Conservation (phyloP, 2,113 vertebrate species). For the Notiomystis cincta region DNA sequence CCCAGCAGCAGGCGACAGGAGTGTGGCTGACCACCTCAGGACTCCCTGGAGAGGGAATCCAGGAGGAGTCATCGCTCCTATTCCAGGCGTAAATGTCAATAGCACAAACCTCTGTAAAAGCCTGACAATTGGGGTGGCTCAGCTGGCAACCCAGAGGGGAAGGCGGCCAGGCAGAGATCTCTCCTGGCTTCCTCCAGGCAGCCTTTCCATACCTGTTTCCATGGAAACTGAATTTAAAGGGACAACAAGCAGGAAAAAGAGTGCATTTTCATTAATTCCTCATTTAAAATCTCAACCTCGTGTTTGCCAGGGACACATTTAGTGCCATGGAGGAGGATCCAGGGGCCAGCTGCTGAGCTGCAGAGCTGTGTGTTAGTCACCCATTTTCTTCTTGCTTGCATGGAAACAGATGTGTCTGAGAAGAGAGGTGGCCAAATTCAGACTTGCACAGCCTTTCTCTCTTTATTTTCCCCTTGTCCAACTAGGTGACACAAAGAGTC, state of each 20-base stretch:
- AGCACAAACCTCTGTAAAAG: neutral
- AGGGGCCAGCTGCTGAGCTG: neutral
- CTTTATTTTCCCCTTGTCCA: neutral
- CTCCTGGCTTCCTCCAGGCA: neutral
- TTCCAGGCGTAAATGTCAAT: neutral
- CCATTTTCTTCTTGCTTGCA: neutral
- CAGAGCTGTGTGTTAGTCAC: neutral
- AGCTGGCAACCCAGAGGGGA: neutral
- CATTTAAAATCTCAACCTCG: constrained; percentile 12
- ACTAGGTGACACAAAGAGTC: neutral
- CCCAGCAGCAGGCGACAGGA: rapidly evolving
- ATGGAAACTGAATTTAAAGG: constrained; percentile 46
- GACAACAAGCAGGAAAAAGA: constrained; percentile 4
- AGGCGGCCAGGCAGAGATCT: neutral
- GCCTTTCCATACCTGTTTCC: constrained; percentile 18
- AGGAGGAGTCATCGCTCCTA: neutral
- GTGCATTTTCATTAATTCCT: constrained; percentile 32
- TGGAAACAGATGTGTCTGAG: neutral
- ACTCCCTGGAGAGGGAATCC: neutral
- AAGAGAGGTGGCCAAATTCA: neutral
- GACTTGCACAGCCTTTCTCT: neutral
- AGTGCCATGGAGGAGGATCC: neutral
- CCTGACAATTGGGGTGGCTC: neutral
- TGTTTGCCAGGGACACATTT: constrained; percentile 3
- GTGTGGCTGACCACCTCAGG: neutral